These are phyloP conservation scores for Sebastes ruberrimus DNA, from an alignment of 2,797 vertebrate genomes.

Conservation along the genomic window DNA sequence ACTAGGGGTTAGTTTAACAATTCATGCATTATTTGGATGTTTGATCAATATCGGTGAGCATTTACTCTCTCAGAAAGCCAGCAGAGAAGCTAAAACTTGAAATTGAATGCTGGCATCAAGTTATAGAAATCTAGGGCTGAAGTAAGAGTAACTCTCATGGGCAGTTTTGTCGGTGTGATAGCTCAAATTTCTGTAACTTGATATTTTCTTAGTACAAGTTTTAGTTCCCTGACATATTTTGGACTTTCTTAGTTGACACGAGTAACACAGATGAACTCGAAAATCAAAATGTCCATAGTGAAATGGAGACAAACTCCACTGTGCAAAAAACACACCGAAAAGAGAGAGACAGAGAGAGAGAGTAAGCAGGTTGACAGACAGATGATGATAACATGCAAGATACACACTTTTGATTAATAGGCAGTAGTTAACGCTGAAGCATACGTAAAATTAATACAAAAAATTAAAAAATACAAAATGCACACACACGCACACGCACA, in stretches of 20 bases:
- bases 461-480: constrained; percentile 85
- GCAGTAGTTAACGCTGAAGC: constrained; percentile 86
- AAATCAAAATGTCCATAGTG: constrained; percentile 33
- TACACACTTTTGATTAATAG: constrained; percentile 82
- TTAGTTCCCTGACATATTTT: constrained; percentile 40
- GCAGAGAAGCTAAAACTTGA: constrained; percentile 31
- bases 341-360: constrained; percentile 41
- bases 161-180: constrained; percentile 14
- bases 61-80: constrained; percentile 37
- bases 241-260: neutral
- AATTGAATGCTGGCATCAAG: constrained; percentile 22
- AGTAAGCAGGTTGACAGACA: constrained; percentile 49
- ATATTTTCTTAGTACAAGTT: constrained; percentile 15
- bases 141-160: constrained; percentile 2
- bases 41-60: constrained; percentile 30
- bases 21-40: constrained; percentile 57
- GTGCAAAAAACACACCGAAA: constrained; percentile 70
- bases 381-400: constrained; percentile 79
- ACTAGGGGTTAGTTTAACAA: constrained; percentile 35
- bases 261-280: constrained; percentile 9
- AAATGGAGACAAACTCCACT: constrained; percentile 62
- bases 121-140: constrained; percentile 36
- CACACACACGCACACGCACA: constrained; percentile 69
- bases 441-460: constrained; percentile 86
- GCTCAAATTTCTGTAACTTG: constrained; percentile 34